Evolutionary conservation across 1,140 invertebrate species (phyloP).

Genomic region (Platyura marginata): DNA sequence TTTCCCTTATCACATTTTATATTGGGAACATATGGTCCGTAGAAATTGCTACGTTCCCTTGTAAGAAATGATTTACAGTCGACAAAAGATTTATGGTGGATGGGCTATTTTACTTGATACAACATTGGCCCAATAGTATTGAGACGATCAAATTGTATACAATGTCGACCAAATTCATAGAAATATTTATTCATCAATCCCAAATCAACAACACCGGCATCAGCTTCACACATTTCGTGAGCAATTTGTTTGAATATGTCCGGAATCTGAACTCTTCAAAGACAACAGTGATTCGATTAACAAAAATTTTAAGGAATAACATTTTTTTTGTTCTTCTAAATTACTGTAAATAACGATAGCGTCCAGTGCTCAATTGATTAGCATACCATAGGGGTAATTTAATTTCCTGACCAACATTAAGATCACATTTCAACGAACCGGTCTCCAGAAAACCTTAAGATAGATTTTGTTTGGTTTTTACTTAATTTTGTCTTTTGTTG

Average conservation of each 20-base stretch:
- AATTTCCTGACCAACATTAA: constrained; percentile 34
- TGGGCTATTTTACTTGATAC: too few relatives aligned
- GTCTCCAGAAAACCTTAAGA: constrained; percentile 49
- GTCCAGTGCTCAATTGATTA: constrained; percentile 29
- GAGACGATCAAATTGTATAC: constrained; percentile 20
- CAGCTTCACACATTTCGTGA: constrained; percentile 46
- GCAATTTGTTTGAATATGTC: constrained; percentile 46
- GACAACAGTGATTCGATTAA: too few relatives aligned
- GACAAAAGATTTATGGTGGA: too few relatives aligned
- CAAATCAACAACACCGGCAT: constrained; percentile 45
- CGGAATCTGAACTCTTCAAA: constrained; percentile 35
- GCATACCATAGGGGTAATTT: constrained; percentile 37
- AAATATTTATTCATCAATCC: constrained; percentile 48
- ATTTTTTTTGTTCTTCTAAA: too few relatives aligned
- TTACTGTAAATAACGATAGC: too few relatives aligned
- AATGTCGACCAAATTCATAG: constrained; percentile 39
- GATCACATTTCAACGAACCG: constrained; percentile 34
- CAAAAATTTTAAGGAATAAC: too few relatives aligned
- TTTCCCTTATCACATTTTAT: too few relatives aligned
- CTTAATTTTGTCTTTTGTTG: too few relatives aligned
- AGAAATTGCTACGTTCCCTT: too few relatives aligned
- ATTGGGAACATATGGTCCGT: too few relatives aligned
- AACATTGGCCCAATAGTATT: constrained; percentile 20
- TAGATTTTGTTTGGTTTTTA: too few relatives aligned
- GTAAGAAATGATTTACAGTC: too few relatives aligned